phyloP scores from a whole-genome alignment of 2,797 vertebrate genomes.

The Leucoraja ocellata region DNA sequence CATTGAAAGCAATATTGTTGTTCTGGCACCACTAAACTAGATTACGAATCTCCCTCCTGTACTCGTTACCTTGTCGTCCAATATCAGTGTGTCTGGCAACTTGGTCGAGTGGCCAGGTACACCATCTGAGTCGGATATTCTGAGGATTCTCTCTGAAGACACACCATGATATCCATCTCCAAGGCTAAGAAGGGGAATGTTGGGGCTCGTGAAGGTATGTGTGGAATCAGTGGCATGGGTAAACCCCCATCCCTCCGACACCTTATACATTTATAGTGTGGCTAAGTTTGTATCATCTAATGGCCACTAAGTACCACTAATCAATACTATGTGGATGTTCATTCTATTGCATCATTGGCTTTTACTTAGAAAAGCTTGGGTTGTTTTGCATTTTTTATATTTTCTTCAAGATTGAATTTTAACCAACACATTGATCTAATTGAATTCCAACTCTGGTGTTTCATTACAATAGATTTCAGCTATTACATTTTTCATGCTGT shows the following conservation, averaged over 20 bases:
- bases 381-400: background rate
- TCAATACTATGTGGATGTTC: background rate
- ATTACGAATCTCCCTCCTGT: too few species aligned
- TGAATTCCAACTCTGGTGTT: conserved; percentile 14
- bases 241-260: too few species aligned
- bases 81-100: too few species aligned
- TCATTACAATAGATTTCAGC: conserved; percentile 10
- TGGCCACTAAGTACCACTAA: background rate
- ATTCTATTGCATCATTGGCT: background rate
- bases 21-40: too few species aligned
- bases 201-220: too few species aligned
- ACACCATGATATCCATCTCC: too few species aligned
- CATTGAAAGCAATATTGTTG: too few species aligned
- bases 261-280: background rate
- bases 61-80: too few species aligned
- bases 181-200: too few species aligned
- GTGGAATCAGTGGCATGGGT: background rate
- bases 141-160: too few species aligned
- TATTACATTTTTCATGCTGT: conserved; percentile 29
- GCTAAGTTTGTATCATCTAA: background rate
- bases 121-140: too few species aligned
- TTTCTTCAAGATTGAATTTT: conserved; percentile 18
- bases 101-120: too few species aligned
- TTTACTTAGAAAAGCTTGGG: background rate
- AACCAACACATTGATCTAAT: conserved; percentile 9